These are phyloP conservation scores for Thunnus maccoyii DNA, from an alignment of 2,113 vertebrate genomes.

Conservation along the genomic window DNA sequence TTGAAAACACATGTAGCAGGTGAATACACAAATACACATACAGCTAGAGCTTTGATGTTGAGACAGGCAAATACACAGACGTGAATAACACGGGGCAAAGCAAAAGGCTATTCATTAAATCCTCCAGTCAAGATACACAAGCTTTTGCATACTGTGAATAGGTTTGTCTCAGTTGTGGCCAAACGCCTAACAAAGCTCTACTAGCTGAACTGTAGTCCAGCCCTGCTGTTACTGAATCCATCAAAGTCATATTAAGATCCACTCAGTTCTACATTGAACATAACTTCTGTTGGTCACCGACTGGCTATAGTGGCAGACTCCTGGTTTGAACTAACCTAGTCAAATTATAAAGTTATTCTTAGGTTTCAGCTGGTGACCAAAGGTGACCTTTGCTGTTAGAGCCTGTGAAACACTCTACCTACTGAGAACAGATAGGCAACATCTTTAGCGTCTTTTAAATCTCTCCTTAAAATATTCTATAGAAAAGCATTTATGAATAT, in stretches of 20 bases:
- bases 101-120: conserved; percentile 37
- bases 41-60: conserved; percentile 70
- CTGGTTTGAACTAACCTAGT: not conserved
- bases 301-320: not conserved
- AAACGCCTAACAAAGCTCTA: conserved; percentile 12
- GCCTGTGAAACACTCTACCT: too few relatives aligned
- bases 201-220: conserved; percentile 8
- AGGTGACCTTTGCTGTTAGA: too few relatives aligned
- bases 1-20: conserved; percentile 76
- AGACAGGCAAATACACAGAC: conserved; percentile 47
- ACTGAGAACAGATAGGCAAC: too few relatives aligned
- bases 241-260: conserved; percentile 5
- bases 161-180: conserved; percentile 12
- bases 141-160: conserved; percentile 50
- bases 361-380: too few relatives aligned
- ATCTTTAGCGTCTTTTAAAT: too few relatives aligned
- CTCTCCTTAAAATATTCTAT: too few relatives aligned
- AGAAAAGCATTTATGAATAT: too few relatives aligned
- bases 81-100: conserved; percentile 48
- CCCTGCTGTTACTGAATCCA: conserved; percentile 7
- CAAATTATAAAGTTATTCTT: not conserved
- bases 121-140: conserved; percentile 4
- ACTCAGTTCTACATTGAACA: not conserved
- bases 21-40: conserved; percentile 73
- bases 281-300: not conserved